Evolutionary conservation across 2,113 vertebrate species (phyloP).

Genomic region (Scalopus aquaticus): DNA sequence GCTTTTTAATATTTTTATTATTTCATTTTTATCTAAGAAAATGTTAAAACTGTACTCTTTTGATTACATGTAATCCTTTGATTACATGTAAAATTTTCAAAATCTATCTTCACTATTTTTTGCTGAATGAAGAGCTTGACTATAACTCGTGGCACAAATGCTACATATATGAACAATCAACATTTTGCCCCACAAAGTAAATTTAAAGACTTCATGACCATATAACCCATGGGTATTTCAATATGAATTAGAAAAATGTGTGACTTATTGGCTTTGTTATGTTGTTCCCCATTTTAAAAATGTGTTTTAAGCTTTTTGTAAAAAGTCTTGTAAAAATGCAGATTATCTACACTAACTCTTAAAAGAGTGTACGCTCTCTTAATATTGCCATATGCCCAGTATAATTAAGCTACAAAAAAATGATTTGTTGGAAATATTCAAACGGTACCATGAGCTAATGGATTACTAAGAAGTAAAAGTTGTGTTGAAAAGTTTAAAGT

Average conservation of each 20-base stretch:
- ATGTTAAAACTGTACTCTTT: not conserved
- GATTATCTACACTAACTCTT: not conserved
- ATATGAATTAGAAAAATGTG: not conserved
- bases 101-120: not conserved
- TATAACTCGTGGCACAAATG: not conserved
- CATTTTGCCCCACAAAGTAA: not conserved
- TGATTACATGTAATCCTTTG: not conserved
- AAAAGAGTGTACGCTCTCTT: not conserved
- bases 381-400: not conserved
- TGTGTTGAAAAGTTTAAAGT: not conserved
- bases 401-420: slow-evolving; percentile 2
- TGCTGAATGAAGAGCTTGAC: not conserved
- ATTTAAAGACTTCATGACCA: not conserved
- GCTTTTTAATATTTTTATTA: not conserved
- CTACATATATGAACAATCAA: not conserved
- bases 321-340: not conserved
- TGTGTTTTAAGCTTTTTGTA: not conserved
- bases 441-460: not conserved
- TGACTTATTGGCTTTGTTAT: not conserved
- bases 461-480: not conserved
- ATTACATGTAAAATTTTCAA: not conserved
- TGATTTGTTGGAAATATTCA: not conserved
- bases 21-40: not conserved
- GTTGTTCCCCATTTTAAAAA: not conserved
- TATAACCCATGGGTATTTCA: not conserved